These are phyloP conservation scores for Lasioglossum albipes DNA, from an alignment of 1,140 invertebrate genomes.

Conservation along the genomic window DNA sequence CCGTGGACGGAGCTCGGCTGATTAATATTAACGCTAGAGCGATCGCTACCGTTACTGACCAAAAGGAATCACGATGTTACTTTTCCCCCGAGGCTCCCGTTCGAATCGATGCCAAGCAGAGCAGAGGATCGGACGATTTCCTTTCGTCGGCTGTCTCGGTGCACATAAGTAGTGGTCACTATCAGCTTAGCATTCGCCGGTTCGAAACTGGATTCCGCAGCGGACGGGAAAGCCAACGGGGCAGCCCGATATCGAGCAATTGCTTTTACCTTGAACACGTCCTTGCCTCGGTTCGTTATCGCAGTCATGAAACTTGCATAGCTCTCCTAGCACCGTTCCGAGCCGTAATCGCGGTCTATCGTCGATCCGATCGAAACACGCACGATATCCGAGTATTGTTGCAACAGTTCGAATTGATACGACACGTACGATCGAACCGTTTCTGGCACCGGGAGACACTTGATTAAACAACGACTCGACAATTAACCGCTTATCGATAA, in stretches of 20 bases:
- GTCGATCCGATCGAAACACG: slow-evolving; percentile 12
- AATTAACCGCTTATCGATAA: slow-evolving; percentile 1
- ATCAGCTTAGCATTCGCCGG: background rate
- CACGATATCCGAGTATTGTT: too few species aligned
- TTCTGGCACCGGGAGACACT: background rate
- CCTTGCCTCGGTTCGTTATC: slow-evolving; percentile 50
- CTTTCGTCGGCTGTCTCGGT: background rate
- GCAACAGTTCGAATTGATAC: background rate
- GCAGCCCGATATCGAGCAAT: slow-evolving; percentile 29
- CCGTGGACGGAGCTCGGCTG: slow-evolving; percentile 20
- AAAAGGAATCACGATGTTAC: slow-evolving; percentile 20
- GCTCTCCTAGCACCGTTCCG: background rate
- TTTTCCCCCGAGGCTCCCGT: background rate
- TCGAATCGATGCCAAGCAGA: background rate
- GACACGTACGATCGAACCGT: background rate
- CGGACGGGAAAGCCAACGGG: background rate
- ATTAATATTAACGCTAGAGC: slow-evolving; percentile 61
- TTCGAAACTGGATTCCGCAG: slow-evolving; percentile 1
- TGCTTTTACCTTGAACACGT: slow-evolving; percentile 22
- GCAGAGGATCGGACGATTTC: background rate
- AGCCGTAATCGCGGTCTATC: slow-evolving; percentile 23
- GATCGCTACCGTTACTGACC: slow-evolving; percentile 43
- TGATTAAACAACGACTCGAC: slow-evolving; percentile 3
- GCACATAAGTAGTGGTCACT: background rate
- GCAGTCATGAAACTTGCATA: slow-evolving; percentile 31